Evolutionary conservation across 2,797 vertebrate species (phyloP), one percentile per base, ranked within the genome.

Genomic region (Melanotaenia maccullochi): DNA sequence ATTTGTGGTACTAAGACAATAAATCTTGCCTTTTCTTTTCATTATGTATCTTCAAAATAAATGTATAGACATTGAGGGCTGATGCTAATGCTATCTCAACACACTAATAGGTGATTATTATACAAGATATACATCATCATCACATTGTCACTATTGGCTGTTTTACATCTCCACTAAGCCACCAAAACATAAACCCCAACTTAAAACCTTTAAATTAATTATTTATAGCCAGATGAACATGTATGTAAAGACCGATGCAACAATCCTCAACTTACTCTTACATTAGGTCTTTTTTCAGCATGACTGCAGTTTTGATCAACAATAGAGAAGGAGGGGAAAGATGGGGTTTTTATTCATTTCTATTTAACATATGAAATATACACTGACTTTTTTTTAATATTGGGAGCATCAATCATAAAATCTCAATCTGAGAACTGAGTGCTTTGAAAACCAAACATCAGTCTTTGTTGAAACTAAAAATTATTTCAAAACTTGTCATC

Each of bases 391-490:
- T 22, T 79, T 57, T 49, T 59, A 22, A 5, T 44, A 3, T 52
- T 58, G 75, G 35, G 35, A 60, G 38, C 44, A 62, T 75, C 64
- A 60, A 65, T 83, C 74, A 59, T 51, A 30, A 65, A 74, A 68
- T 68, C 11, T 7, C 12, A 75, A 58, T 71, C n/a, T 0, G 18
- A 24, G 70, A 82, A 73, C 61, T 0, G 32, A 64, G 57, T 24
- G 55, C 73, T 79, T 63, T 59, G 65, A 76, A 87, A 78, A 74
- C 54, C 73, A 81, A 84, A 85, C 73, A 88, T 79, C 65, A 68
- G 68, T 71, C 70, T 40, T 49, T 58, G 71, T 81, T 85, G 38
- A 79, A 77, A 83, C 68, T 38, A 68, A 72, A 84, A 72, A 83
- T 84, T 73, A 71, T 68, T 77, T 75, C 67, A 64, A 71, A 64